Conservation (phyloP, 1,140 invertebrate species). For the Papilio glaucus region DNA sequence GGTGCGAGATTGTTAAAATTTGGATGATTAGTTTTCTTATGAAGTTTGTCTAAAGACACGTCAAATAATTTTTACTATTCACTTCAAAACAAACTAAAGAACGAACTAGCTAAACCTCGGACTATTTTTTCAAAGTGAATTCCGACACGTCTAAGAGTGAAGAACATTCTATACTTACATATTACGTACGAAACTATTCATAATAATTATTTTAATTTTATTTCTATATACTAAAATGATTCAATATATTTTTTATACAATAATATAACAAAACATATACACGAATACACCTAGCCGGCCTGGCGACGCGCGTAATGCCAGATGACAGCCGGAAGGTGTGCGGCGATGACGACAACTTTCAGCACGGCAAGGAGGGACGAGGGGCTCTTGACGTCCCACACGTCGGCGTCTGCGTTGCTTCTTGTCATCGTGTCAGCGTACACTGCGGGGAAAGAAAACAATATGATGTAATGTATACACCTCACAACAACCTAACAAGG, state of each 20-base stretch:
- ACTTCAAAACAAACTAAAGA: no score
- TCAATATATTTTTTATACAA: background rate
- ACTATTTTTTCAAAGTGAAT: no score
- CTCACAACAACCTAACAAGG: no score
- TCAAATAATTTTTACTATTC: background rate
- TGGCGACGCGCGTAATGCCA: background rate
- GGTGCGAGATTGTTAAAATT: constrained; percentile 18
- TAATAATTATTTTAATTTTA: no score
- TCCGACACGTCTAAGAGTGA: no score
- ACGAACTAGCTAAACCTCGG: no score
- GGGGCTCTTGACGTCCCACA: constrained; percentile 43
- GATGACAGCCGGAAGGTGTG: constrained; percentile 25
- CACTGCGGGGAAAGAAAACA: background rate
- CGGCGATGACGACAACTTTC: constrained; percentile 43
- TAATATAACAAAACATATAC: background rate
- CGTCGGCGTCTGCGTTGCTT: constrained; percentile 42
- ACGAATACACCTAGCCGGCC: background rate
- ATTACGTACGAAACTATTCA: no score
- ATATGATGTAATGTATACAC: no score
- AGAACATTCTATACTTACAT: no score
- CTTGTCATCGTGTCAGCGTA: constrained; percentile 39
- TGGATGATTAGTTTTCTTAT: constrained; percentile 8
- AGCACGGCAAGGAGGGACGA: constrained; percentile 37
- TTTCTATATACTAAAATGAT: no score
- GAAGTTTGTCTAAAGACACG: background rate